A percentile compares a stretch with the other conserved stretches of the same genome.
These are phyloP conservation scores for Zapornia atra DNA, from an alignment of 2,113 vertebrate genomes.

Conservation along the genomic window DNA sequence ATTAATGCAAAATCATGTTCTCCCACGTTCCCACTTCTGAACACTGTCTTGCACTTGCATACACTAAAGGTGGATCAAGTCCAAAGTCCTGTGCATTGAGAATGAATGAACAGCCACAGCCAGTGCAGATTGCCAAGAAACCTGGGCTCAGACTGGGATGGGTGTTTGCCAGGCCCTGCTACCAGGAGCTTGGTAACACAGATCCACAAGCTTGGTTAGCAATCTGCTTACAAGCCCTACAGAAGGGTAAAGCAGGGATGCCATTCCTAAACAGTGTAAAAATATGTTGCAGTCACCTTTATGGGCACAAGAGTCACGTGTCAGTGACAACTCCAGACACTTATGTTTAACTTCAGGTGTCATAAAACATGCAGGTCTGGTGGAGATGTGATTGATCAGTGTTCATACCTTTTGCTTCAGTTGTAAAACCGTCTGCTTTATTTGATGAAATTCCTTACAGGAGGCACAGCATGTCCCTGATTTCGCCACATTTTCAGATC, in stretches of 20 bases:
- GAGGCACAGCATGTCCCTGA: slow-evolving; percentile 87
- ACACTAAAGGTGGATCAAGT: background rate
- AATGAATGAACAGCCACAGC: background rate
- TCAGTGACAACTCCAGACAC: background rate
- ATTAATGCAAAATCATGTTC: background rate
- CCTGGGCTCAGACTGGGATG: background rate
- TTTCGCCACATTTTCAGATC: slow-evolving; percentile 85
- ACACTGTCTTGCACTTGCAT: background rate
- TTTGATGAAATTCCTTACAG: slow-evolving; percentile 93
- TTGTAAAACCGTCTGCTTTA: slow-evolving; percentile 91
- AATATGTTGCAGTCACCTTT: background rate
- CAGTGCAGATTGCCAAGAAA: background rate
- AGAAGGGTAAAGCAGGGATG: background rate
- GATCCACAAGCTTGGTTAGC: background rate
- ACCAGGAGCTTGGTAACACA: background rate
- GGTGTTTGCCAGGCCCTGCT: background rate
- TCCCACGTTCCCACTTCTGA: background rate
- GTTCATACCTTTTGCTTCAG: slow-evolving; percentile 91
- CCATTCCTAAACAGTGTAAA: background rate
- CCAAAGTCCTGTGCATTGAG: background rate
- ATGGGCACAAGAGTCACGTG: background rate
- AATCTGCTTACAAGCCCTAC: background rate
- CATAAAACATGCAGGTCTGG: background rate
- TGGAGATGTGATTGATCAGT: background rate
- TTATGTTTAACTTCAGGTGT: background rate